Conservation (phyloP, 2,888 invertebrate genomes). For the Parnassius smintheus region DNA sequence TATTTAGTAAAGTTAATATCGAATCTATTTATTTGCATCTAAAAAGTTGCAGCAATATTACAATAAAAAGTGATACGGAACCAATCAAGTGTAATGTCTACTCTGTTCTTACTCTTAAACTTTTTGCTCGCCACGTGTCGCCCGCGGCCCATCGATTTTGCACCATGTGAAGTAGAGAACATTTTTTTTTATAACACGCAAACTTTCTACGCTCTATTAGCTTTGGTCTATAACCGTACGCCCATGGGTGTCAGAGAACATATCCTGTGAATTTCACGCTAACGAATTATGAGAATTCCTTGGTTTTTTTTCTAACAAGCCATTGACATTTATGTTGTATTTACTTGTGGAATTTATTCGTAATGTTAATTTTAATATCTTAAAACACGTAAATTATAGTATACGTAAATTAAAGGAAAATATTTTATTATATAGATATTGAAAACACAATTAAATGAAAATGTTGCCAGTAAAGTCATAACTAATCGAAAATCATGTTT, state of each 20-base stretch:
- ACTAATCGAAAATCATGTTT: too few relatives aligned
- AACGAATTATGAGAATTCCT: conserved; percentile 66
- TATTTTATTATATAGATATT: too few relatives aligned
- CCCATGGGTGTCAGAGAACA: conserved; percentile 48
- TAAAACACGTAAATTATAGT: too few relatives aligned
- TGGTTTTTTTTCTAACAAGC: conserved; percentile 18
- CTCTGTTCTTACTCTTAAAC: background rate
- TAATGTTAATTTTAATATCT: too few relatives aligned
- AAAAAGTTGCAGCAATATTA: too few relatives aligned
- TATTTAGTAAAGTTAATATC: too few relatives aligned
- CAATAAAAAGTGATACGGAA: background rate
- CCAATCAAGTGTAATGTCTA: background rate
- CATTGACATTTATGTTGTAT: too few relatives aligned
- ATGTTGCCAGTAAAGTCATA: too few relatives aligned
- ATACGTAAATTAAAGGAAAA: too few relatives aligned
- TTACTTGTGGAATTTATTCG: too few relatives aligned
- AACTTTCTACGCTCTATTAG: conserved; percentile 40
- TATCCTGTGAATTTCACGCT: conserved; percentile 61
- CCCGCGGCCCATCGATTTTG: background rate
- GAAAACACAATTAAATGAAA: too few relatives aligned
- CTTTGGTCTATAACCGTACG: conserved; percentile 36
- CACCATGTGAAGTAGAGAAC: conserved; percentile 15
- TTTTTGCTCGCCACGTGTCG: conserved; percentile 1
- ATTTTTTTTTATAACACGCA: conserved; percentile 25
- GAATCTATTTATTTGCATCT: too few relatives aligned